Conservation (phyloP, 2,797 vertebrate species). For the Melanotaenia maccullochi region DNA sequence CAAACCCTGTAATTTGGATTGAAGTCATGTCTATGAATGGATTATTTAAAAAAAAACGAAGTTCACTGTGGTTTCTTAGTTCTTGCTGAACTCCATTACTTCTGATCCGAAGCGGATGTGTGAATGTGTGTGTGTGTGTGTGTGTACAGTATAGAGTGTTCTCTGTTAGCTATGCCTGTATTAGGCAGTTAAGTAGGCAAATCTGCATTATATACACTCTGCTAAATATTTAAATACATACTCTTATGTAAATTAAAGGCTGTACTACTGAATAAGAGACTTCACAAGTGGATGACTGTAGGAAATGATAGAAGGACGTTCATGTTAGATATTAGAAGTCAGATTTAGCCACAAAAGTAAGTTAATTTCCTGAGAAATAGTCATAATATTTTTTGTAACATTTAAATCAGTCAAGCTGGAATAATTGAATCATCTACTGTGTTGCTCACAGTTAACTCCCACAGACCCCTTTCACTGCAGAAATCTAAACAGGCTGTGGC, state of each 20-base stretch:
- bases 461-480: not conserved
- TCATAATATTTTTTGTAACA: not conserved
- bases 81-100: constrained; percentile 44
- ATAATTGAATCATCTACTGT: not conserved
- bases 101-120: constrained; percentile 37
- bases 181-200: constrained; percentile 4
- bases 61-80: constrained; percentile 38
- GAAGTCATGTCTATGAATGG: constrained; percentile 63
- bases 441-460: not conserved
- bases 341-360: not conserved
- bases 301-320: constrained; percentile 4
- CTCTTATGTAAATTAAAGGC: constrained; percentile 1
- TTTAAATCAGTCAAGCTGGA: constrained; percentile 1
- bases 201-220: constrained; percentile 1
- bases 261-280: constrained; percentile 10
- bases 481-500: not conserved
- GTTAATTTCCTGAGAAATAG: not conserved
- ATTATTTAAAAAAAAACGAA: constrained; percentile 40
- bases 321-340: not conserved
- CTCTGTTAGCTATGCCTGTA: constrained; percentile 19
- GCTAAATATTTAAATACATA: constrained; percentile 18
- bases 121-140: constrained; percentile 5
- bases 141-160: not conserved
- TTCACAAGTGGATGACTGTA: constrained; percentile 4
- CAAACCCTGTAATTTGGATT: constrained; percentile 66